Conservation (phyloP, 64 coral and sea anemone genomes). For the Montipora capricornis region DNA sequence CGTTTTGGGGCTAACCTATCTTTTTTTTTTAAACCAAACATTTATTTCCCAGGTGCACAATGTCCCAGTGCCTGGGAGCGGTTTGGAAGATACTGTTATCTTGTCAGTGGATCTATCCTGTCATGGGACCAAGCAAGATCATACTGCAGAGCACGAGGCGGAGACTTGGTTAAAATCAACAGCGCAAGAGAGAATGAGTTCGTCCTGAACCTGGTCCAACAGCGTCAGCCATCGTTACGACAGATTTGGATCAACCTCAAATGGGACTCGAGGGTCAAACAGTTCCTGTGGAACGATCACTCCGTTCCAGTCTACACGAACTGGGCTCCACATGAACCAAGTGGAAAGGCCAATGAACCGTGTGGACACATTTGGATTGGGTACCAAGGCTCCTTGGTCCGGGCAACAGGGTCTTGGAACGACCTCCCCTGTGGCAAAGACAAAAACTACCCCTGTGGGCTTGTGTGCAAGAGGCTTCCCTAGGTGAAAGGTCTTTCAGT, state of each 20-base stretch:
- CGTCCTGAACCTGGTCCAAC: neutral
- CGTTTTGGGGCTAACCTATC: no score
- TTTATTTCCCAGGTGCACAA: no score
- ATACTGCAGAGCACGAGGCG: neutral
- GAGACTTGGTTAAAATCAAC: constrained; percentile 5
- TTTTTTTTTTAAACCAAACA: no score
- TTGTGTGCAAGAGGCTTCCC: constrained; percentile 25
- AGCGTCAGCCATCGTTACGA: neutral
- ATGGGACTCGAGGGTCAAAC: neutral
- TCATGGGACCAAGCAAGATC: neutral
- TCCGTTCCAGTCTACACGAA: neutral
- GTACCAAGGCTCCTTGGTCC: no score
- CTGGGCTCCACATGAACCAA: neutral
- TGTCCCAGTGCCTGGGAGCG: neutral
- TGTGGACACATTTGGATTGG: neutral
- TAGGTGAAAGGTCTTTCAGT: neutral
- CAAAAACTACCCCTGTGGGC: neutral
- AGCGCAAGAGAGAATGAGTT: constrained; percentile 28
- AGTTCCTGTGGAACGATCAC: neutral
- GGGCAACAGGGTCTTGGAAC: neutral
- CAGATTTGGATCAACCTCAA: constrained; percentile 23
- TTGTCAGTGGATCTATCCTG: neutral
- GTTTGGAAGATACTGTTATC: neutral
- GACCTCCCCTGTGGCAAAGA: neutral
- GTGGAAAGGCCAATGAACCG: neutral